These are phyloP conservation scores for Argya squamiceps DNA, from an alignment of 2,797 vertebrate genomes.

Conservation along the genomic window DNA sequence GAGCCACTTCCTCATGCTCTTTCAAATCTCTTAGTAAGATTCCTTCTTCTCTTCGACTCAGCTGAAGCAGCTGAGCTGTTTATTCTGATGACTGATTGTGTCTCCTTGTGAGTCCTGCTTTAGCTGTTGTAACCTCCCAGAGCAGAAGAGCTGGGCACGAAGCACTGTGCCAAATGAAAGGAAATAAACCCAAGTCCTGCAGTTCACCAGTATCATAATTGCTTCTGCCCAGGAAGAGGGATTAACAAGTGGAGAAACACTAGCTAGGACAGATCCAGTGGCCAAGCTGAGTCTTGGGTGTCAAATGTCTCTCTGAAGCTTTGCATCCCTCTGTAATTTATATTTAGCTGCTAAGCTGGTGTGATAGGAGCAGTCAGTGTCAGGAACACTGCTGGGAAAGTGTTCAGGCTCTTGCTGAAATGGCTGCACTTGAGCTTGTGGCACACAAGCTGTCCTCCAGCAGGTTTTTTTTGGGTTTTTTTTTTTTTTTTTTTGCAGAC, in stretches of 20 bases:
- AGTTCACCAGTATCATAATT: not conserved
- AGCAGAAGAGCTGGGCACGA: not conserved
- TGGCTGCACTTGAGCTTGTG: not conserved
- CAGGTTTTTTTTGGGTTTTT: not conserved
- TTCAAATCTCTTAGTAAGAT: not conserved
- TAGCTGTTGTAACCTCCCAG: not conserved
- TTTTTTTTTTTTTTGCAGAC: not conserved
- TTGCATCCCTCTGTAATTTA: constrained; percentile 33
- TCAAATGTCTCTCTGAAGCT: constrained; percentile 17
- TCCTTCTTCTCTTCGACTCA: not conserved
- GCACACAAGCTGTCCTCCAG: not conserved
- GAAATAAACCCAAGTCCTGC: not conserved
- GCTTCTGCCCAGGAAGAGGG: constrained; percentile 42
- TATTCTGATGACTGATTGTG: not conserved
- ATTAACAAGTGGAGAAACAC: constrained; percentile 31
- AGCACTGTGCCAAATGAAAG: not conserved
- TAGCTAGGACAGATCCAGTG: not conserved
- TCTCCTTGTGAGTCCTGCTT: not conserved
- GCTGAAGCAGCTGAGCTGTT: constrained; percentile 14
- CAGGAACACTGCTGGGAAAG: not conserved
- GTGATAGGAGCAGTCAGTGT: not conserved
- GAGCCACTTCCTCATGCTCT: not conserved
- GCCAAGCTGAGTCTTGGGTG: not conserved
- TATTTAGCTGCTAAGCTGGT: constrained; percentile 42
- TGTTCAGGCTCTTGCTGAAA: not conserved